Percentiles rank a stretch among this genome's conserved stretches.
phyloP scores from a whole-genome alignment of 2,888 invertebrate genomes.

The Morpho deidamia region DNA sequence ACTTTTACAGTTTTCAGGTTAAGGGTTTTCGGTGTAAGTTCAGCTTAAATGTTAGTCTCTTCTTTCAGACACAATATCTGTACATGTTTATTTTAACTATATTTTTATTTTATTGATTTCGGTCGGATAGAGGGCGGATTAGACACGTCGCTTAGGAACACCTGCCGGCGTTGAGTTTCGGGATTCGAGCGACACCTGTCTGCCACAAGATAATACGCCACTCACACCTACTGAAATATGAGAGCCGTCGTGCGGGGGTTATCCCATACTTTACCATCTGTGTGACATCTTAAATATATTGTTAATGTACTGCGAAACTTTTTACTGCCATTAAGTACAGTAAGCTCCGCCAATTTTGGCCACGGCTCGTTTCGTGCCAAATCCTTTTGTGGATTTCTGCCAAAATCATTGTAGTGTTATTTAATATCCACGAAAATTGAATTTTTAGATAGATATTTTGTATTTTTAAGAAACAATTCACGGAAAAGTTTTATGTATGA shows the following conservation, averaged over 20 bases:
- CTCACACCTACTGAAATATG: slow-evolving; percentile 70
- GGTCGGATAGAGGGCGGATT: slow-evolving; percentile 37
- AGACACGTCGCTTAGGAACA: slow-evolving; percentile 52
- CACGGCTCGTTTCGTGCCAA: slow-evolving; percentile 3
- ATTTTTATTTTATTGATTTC: no score
- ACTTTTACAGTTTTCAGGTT: no score
- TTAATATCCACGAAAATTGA: slow-evolving; percentile 5
- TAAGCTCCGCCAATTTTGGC: slow-evolving; percentile 7
- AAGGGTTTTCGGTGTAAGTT: no score
- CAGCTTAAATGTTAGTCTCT: no score
- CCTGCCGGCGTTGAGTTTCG: slow-evolving; percentile 62
- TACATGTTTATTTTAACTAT: no score
- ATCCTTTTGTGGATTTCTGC: slow-evolving; percentile 8
- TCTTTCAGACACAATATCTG: no score
- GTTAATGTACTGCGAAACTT: slow-evolving; percentile 10
- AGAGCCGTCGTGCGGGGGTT: slow-evolving; percentile 54
- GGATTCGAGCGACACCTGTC: slow-evolving; percentile 69
- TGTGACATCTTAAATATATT: slow-evolving; percentile 8
- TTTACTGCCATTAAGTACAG: slow-evolving; percentile 6
- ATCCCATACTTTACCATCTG: slow-evolving; percentile 1
- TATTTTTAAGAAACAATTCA: not conserved
- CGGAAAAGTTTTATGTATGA: no score
- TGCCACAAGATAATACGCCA: slow-evolving; percentile 65
- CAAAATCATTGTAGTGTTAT: slow-evolving; percentile 6
- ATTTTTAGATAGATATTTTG: not conserved